A percentile compares a stretch with the other conserved stretches of the same genome.
phyloP scores from a whole-genome alignment of 92 coral and sea anemone species.

The Zoanthus solanderi region DNA sequence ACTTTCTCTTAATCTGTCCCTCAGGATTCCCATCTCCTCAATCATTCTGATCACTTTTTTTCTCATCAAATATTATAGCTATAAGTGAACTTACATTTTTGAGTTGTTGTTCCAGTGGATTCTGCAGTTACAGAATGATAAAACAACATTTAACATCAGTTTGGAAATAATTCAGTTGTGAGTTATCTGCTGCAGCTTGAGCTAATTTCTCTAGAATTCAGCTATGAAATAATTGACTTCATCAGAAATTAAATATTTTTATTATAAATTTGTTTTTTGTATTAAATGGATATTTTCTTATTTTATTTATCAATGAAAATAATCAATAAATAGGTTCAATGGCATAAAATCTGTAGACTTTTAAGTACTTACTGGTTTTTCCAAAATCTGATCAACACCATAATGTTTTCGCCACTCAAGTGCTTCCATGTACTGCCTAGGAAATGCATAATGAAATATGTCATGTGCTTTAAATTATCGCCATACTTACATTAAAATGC shows the following conservation, averaged over 20 bases:
- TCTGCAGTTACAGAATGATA: slow-evolving; percentile 55
- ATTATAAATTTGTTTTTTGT: no score
- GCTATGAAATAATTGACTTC: no score
- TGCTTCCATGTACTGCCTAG: slow-evolving; percentile 83
- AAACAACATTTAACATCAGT: neutral
- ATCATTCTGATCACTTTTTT: no score
- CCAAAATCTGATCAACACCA: slow-evolving; percentile 80
- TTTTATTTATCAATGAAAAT: neutral
- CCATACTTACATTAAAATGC: no score
- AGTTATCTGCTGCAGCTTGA: neutral
- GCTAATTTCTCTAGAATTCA: neutral
- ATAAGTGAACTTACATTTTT: slow-evolving; percentile 60
- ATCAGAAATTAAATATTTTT: no score
- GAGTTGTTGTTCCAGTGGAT: slow-evolving; percentile 88
- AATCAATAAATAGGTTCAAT: no score
- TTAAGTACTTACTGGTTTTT: slow-evolving; percentile 70
- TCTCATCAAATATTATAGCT: no score
- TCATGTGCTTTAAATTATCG: no score
- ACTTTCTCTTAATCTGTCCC: no score
- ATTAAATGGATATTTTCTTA: neutral
- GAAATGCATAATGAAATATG: neutral
- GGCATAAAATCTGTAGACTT: neutral
- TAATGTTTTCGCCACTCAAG: slow-evolving; percentile 85
- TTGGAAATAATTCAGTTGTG: neutral
- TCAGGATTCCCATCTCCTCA: no score